phyloP scores from a whole-genome alignment of 2,113 vertebrate species.

The Rhombomys opimus region DNA sequence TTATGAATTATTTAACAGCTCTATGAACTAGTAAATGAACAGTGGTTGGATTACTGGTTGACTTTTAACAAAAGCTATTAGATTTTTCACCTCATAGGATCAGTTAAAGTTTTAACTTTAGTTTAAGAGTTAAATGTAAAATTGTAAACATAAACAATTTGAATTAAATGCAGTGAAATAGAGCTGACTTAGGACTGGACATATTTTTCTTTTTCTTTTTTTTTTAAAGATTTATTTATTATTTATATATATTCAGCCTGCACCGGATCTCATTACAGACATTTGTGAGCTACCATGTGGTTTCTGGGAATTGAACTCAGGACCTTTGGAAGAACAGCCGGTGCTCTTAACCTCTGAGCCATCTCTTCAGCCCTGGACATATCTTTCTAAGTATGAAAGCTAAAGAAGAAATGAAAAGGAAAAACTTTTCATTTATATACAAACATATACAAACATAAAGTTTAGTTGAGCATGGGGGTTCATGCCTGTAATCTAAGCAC shows the following conservation, averaged over 20 bases:
- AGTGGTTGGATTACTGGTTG: background rate
- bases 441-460: background rate
- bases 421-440: background rate
- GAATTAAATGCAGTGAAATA: constrained; percentile 3
- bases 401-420: background rate
- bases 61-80: background rate
- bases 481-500: too few relatives aligned
- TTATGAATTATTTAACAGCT: background rate
- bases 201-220: background rate
- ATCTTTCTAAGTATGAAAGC: background rate
- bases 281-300: too few relatives aligned
- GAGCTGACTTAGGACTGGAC: background rate
- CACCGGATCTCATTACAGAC: too few relatives aligned
- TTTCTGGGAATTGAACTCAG: too few relatives aligned
- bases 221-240: too few relatives aligned
- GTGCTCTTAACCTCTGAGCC: too few relatives aligned
- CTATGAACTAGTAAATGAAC: background rate
- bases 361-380: too few relatives aligned
- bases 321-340: too few relatives aligned
- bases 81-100: background rate
- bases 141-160: background rate
- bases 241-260: too few relatives aligned
- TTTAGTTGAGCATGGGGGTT: background rate
- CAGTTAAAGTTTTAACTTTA: background rate
- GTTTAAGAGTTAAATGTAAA: background rate